Evolutionary conservation across 92 coral and sea anemone species (phyloP), one percentile per base, ranked within the genome.

Genomic region (Meandrina meandrites): DNA sequence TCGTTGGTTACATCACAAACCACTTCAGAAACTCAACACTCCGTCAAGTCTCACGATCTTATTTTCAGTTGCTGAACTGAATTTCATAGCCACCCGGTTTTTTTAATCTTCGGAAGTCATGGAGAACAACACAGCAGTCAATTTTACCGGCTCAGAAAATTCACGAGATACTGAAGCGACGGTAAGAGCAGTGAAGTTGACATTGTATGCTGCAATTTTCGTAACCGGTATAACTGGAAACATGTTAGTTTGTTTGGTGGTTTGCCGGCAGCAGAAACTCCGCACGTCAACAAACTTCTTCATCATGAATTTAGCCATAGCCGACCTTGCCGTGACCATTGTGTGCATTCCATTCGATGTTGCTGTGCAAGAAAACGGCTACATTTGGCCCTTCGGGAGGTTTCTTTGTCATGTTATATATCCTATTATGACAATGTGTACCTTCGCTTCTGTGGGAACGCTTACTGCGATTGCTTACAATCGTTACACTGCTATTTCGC

Each of bases 261-360:
- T 95, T 2, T 91, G 94, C 64, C 87, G 93, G 30, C 96, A 95
- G 54, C 98, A 90, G 75, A 76, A 87, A 60, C 94, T 95, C 1
- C 92, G 96, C 69, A 95, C 98, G 1, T 95, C 98, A 11, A 95
- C 98, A 37, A 95, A 95, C 88, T 95, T 88, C 53, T 95, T 89
- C 84, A 95, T 95, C 37, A 92, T 95, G 50, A 95, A 89, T 66
- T 73, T 95, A 22, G 98, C 98, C 35, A 69, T 92, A 31, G 96
- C 98, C 6, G 98, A 95, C 78, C 78, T 95, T 9, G 98, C 96
- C 5, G 90, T 95, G 27, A 93, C 94, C 0, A 68, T 91, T 0
- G 79, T 95, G 28, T 95, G 98, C 71, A 95, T 95, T 48, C 98
- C 98, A 14, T 93, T 94, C 67, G 98, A 95, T 91, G 89, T 95